A percentile compares a stretch with the other conserved stretches of the same genome.
phyloP scores from a whole-genome alignment of 30 jellyfish, hydroid and myxozoan genomes.

The Mastigias papua region DNA sequence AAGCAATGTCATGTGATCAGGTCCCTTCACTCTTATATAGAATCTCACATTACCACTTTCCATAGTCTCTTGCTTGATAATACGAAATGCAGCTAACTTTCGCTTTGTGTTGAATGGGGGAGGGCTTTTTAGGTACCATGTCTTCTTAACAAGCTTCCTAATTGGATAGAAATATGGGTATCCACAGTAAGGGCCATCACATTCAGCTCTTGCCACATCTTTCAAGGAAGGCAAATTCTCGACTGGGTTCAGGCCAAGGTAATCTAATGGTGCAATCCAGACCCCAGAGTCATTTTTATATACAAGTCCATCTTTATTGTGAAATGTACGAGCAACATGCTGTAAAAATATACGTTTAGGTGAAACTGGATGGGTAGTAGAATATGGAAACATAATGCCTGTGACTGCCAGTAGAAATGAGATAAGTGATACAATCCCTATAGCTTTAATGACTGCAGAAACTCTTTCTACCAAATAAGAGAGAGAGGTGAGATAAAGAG shows the following conservation, averaged over 20 bases:
- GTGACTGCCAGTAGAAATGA: conserved; percentile 64
- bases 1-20: conserved; percentile 84
- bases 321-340: conserved; percentile 90
- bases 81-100: conserved; percentile 42
- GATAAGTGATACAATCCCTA: conserved; percentile 44
- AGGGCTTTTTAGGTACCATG: conserved; percentile 72
- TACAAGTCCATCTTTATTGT: conserved; percentile 75
- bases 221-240: conserved; percentile 63
- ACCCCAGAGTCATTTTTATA: conserved; percentile 91
- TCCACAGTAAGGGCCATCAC: conserved; percentile 96
- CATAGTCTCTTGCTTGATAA: conserved; percentile 23
- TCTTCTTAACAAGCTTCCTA: conserved; percentile 55
- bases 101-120: conserved; percentile 43
- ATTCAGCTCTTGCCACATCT: conserved; percentile 60
- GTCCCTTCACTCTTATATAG: conserved; percentile 68
- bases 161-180: conserved; percentile 85
- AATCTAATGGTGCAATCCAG: conserved; percentile 94
- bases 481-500: conserved; percentile 64
- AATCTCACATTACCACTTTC: conserved; percentile 9
- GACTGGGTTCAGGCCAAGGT: conserved; percentile 75
- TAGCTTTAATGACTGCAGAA: neutral
- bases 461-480: conserved; percentile 25
- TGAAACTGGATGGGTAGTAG: conserved; percentile 76
- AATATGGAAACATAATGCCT: conserved; percentile 82
- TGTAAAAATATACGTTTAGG: conserved; percentile 90